Conservation (phyloP, 2,888 invertebrate genomes). For the Papilio protenor region DNA sequence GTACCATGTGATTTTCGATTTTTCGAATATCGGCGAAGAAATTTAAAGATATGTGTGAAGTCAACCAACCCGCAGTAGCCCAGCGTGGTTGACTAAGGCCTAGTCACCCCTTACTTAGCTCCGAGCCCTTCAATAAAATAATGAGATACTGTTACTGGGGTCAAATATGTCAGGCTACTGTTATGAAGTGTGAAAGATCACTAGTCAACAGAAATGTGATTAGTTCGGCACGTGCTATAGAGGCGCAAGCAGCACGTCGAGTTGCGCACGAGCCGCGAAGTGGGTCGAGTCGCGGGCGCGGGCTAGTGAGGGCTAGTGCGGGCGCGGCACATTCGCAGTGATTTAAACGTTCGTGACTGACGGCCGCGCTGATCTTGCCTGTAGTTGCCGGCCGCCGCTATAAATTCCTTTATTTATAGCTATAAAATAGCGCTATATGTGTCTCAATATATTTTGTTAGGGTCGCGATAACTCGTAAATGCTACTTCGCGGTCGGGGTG, state of each 20-base stretch:
- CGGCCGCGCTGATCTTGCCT: slow-evolving; percentile 48
- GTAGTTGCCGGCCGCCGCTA: slow-evolving; percentile 32
- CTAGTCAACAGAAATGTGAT: not conserved
- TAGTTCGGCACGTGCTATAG: slow-evolving; percentile 7
- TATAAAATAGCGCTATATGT: slow-evolving; percentile 35
- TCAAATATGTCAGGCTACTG: not conserved
- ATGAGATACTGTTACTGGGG: too few relatives aligned
- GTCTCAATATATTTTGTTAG: slow-evolving; percentile 32
- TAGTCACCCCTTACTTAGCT: too few relatives aligned
- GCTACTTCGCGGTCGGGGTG: slow-evolving; percentile 39
- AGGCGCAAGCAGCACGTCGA: slow-evolving; percentile 15
- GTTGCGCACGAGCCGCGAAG: slow-evolving; percentile 64
- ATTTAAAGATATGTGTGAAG: too few relatives aligned
- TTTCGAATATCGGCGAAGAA: too few relatives aligned
- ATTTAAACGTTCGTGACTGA: slow-evolving; percentile 61
- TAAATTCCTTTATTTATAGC: slow-evolving; percentile 41
- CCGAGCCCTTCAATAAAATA: too few relatives aligned
- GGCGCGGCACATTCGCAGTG: slow-evolving; percentile 50
- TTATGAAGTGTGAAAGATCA: not conserved
- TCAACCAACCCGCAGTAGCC: too few relatives aligned
- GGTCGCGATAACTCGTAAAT: slow-evolving; percentile 29
- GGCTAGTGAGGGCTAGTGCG: slow-evolving; percentile 57
- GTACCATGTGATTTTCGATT: too few relatives aligned
- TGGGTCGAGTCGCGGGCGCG: slow-evolving; percentile 51
- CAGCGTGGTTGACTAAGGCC: too few relatives aligned